Evolutionary conservation across 1,140 invertebrate species (phyloP), one percentile per base, ranked within the genome.

Genomic region (Cardiocondyla obscurior): DNA sequence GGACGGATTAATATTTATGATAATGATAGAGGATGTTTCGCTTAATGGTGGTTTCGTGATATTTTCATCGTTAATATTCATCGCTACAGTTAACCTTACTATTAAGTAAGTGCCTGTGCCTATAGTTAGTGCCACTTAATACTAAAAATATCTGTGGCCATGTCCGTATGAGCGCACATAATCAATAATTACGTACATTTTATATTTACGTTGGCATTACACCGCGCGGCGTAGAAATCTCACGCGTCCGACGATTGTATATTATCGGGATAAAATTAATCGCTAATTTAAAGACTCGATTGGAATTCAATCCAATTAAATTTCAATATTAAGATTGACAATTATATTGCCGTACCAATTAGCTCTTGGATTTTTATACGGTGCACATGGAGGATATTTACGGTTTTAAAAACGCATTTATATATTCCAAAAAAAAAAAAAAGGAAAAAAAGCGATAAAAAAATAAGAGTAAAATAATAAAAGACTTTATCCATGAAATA

Each of bases 101-200:
- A 77, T 79, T 79, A 79, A 79, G 74, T 79, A 79, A 79, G 60
- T n/a, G n/a, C n/a, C 49, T 53, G 74, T 69, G 49, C 46, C 74
- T 79, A 79, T 79, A 79, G 74, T 69, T 79, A 79, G 74, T 69
- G 74, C 53, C 62, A 64, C 46, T 79, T 79, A 79, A 67, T 33
- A 79, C 74, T 79, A 79, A 79, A 79, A 79, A 79, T 79, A 79
- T 39, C 74, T 53, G 30, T 65, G 74, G 36, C 74, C 74, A 49
- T 79, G 74, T 79, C 67, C 74, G 74, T 79, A 42, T 79, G 74
- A 79, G 62, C 44, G 74, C 74, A 79, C 74, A 69, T 79, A 79
- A 79, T 79, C 74, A 67, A 79, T 79, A 79, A 79, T 79, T 79
- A 69, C 74, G n/a, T 79, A 79, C 74, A 64, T 79, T 79, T 79